These are phyloP conservation scores for Theodoxus fluviatilis DNA, from an alignment of 2,888 invertebrate species.

Conservation along the genomic window DNA sequence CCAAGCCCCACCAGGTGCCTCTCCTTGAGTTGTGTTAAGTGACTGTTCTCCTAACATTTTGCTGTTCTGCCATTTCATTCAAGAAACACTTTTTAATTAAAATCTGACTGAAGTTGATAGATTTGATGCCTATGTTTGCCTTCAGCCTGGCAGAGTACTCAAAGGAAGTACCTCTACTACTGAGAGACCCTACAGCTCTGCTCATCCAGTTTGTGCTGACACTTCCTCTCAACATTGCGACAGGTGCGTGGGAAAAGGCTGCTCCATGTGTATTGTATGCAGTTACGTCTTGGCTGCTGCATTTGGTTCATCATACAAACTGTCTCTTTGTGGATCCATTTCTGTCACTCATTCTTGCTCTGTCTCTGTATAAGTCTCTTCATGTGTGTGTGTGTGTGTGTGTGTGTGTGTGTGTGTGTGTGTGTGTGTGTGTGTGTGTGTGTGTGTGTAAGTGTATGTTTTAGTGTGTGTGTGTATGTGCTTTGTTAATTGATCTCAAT, in stretches of 20 bases:
- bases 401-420: background rate
- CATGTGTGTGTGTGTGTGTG: background rate
- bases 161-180: slow-evolving; percentile 81
- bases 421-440: slow-evolving; percentile 1
- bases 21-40: no score
- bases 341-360: no score
- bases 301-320: background rate
- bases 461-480: no score
- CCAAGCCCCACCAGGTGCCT: no score
- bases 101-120: no score
- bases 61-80: no score
- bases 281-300: background rate
- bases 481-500: no score
- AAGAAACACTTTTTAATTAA: no score
- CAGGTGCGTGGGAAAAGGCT: slow-evolving; percentile 22
- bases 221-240: slow-evolving; percentile 74
- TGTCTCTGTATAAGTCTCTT: background rate
- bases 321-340: no score
- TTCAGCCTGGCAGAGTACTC: slow-evolving; percentile 52
- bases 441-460: background rate
- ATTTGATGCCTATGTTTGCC: slow-evolving; percentile 22
- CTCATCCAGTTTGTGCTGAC: slow-evolving; percentile 86
- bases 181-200: slow-evolving; percentile 85
- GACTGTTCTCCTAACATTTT: no score
- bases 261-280: background rate